Conservation (phyloP, 1,140 invertebrate genomes). For the Drosophila baimaii region DNA sequence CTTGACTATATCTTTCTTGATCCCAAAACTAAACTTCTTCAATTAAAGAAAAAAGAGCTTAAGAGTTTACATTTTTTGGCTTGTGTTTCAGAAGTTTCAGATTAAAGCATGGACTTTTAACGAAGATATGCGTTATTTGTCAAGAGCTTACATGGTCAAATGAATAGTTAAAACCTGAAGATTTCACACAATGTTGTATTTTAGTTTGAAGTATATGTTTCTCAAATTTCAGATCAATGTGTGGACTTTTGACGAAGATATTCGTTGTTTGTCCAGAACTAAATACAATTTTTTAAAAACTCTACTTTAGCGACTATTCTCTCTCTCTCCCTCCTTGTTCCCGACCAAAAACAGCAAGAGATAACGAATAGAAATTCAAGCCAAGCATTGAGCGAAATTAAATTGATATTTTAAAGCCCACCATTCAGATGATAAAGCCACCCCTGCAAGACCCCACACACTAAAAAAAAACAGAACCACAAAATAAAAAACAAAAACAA, state of each 20-base stretch:
- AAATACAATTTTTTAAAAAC: too few species aligned
- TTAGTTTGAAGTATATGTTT: not conserved
- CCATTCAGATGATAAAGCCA: conserved; percentile 69
- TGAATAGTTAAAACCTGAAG: not conserved
- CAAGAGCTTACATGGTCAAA: not conserved
- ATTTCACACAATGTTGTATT: conserved; percentile 3
- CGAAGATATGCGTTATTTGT: not conserved
- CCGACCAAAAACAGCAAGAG: not conserved
- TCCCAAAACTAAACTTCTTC: too few species aligned
- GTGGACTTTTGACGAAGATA: not conserved
- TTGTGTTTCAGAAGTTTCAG: not conserved
- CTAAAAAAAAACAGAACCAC: not conserved
- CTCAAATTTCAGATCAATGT: not conserved
- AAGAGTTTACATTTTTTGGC: not conserved
- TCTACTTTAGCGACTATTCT: not conserved
- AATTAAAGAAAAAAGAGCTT: not conserved
- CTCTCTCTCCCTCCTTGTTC: not conserved
- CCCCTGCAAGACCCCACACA: not conserved
- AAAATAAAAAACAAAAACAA: not conserved
- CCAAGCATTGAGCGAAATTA: conserved; percentile 18
- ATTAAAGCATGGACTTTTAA: too few species aligned
- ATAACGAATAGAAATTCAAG: conserved; percentile 1
- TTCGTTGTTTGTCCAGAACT: not conserved
- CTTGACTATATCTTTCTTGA: not conserved
- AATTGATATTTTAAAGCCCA: conserved; percentile 65